Evolutionary conservation across 2,797 vertebrate genomes (phyloP), one percentile per base, ranked within the genome.

Genomic region (Steatocranus sp.): DNA sequence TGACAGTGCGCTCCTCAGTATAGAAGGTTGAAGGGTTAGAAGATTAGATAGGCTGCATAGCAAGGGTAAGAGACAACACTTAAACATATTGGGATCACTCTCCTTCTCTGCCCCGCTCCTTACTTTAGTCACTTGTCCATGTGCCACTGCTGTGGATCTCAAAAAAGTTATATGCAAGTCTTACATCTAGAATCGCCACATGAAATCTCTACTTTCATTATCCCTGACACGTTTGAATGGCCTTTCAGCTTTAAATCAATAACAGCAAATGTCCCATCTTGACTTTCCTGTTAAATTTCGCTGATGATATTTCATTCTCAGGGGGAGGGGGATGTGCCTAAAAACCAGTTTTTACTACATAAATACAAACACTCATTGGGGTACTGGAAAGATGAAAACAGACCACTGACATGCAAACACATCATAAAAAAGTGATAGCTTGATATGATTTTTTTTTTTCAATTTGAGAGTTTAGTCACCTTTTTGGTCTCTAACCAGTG

Each of bases 101-200:
- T 89, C 81, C 88, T 86, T 91, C 85, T 91, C 83, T 90, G 85
- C 83, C 91, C 89, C 85, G 58, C 77, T 92, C 85, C 94, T 95
- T 95, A 95, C 95, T 94, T 95, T 88, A 90, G 87, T 91, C 89
- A 93, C 86, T 82, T 91, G 88, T 91, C 90, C 89, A 23, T 18
- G 83, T 90, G 88, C 88, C 93, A 93, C 88, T 88, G 93, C 95
- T 96, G 95, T 90, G 91, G 89, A 95, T 86, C 93, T 94, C 89
- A 96, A 95, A 88, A 91, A 77, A 84, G 92, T 94, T 93, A 94
- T 81, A 89, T 91, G 61, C 88, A 95, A 84, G 75, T 93, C 88
- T 93, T 85, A 89, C 8, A 82, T 90, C 79, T 91, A 84, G n/a
- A 80, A 90, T 82, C 36, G 81, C 86, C 76, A 43, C 61, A 25